A percentile compares a stretch with the other conserved stretches of the same genome.
These are phyloP conservation scores for Nicator chloris DNA, from an alignment of 2,113 vertebrate genomes.

Conservation along the genomic window DNA sequence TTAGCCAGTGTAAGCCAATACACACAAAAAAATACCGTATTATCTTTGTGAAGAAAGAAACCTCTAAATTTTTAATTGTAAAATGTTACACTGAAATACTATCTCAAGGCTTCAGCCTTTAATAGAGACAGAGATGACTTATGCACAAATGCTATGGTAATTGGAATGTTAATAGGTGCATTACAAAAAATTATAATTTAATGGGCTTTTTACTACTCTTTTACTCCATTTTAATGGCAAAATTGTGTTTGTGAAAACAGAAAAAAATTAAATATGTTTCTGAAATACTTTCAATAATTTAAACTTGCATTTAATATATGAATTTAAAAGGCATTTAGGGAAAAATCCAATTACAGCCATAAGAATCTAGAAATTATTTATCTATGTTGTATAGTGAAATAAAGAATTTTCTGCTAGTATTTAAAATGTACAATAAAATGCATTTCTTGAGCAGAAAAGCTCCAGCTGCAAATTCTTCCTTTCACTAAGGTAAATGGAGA, in stretches of 20 bases:
- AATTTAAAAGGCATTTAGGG: neutral
- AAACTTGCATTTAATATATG: neutral
- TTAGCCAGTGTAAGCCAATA: neutral
- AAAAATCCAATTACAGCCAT: neutral
- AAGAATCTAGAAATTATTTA: neutral
- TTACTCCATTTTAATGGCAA: neutral
- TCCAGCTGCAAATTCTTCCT: neutral
- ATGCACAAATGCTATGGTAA: neutral
- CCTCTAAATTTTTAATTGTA: neutral
- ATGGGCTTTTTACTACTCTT: neutral
- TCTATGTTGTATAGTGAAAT: neutral
- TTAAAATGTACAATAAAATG: neutral
- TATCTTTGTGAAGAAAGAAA: neutral
- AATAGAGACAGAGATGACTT: neutral
- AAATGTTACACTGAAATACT: neutral
- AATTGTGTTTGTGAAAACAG: neutral
- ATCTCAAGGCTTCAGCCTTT: neutral
- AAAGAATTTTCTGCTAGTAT: neutral
- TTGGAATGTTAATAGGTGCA: neutral
- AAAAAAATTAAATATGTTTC: neutral
- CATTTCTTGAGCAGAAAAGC: neutral
- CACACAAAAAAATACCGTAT: neutral
- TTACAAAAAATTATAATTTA: neutral
- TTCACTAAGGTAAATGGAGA: neutral
- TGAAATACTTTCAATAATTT: neutral